A percentile compares a stretch with the other conserved stretches of the same genome.
These are phyloP conservation scores for Tridacna gigas DNA, from an alignment of 2,888 invertebrate genomes.

Conservation along the genomic window DNA sequence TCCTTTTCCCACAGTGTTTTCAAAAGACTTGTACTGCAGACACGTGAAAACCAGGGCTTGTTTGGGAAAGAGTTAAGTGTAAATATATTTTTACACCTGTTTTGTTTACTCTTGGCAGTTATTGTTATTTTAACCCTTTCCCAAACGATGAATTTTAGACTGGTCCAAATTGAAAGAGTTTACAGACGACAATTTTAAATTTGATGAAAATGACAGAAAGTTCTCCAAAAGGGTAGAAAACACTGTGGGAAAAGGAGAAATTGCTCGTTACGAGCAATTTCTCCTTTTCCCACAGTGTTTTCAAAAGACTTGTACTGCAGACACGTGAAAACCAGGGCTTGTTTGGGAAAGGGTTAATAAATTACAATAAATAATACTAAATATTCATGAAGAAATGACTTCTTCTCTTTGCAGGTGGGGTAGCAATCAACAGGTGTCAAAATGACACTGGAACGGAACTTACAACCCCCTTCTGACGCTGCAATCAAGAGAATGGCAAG, in stretches of 20 bases:
- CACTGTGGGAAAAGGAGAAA: conserved; percentile 6
- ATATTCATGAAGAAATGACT: neutral
- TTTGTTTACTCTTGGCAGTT: no score
- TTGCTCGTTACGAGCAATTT: neutral
- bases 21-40: neutral
- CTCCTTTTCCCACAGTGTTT: conserved; percentile 5
- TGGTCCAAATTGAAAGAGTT: no score
- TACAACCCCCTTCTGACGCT: conserved; percentile 70
- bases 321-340: neutral
- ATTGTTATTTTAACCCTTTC: no score
- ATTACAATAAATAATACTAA: neutral
- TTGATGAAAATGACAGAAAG: neutral
- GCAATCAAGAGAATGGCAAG: conserved; percentile 65
- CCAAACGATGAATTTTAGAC: no score
- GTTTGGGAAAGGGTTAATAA: neutral
- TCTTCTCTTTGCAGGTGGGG: conserved; percentile 39
- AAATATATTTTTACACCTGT: no score
- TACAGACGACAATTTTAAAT: no score
- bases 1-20: neutral
- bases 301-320: neutral
- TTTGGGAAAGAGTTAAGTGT: neutral
- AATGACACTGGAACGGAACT: conserved; percentile 80
- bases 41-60: neutral
- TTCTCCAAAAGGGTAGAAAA: neutral
- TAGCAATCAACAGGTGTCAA: conserved; percentile 41